Conservation (phyloP, 1,140 invertebrate genomes). For the Hyposmocoma kahamanoa region DNA sequence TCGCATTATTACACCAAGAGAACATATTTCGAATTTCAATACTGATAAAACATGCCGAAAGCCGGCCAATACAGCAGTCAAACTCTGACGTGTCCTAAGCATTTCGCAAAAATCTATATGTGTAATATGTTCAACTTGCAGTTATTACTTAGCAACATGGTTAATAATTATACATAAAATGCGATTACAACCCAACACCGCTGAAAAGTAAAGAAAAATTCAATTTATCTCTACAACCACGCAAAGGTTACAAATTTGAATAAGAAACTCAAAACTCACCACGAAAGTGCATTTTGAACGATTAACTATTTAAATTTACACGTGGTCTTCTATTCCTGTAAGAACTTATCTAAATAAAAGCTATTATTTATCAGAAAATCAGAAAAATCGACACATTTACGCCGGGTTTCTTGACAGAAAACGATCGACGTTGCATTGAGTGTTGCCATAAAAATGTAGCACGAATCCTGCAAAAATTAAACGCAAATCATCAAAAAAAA, state of each 20-base stretch:
- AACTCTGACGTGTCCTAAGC: conserved; percentile 52
- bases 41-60: not conserved
- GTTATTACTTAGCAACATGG: too few relatives aligned
- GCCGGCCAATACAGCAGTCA: conserved; percentile 16
- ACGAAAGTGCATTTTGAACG: conserved; percentile 21
- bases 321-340: not conserved
- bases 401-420: conserved; percentile 37
- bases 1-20: too few relatives aligned
- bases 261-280: conserved; percentile 21
- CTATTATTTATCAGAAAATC: not conserved
- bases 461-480: not conserved
- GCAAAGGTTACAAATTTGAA: too few relatives aligned
- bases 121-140: not conserved
- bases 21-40: too few relatives aligned
- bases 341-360: not conserved
- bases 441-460: conserved; percentile 16
- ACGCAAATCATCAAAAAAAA: not conserved
- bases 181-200: too few relatives aligned
- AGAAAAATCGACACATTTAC: not conserved
- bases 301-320: too few relatives aligned
- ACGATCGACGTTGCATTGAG: conserved; percentile 41
- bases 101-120: conserved; percentile 4
- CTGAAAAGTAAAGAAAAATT: too few relatives aligned
- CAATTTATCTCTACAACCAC: too few relatives aligned
- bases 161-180: too few relatives aligned